Base-by-base conservation (phyloP, 2,797 vertebrate species). In the Lepus oiostolus region DNA sequence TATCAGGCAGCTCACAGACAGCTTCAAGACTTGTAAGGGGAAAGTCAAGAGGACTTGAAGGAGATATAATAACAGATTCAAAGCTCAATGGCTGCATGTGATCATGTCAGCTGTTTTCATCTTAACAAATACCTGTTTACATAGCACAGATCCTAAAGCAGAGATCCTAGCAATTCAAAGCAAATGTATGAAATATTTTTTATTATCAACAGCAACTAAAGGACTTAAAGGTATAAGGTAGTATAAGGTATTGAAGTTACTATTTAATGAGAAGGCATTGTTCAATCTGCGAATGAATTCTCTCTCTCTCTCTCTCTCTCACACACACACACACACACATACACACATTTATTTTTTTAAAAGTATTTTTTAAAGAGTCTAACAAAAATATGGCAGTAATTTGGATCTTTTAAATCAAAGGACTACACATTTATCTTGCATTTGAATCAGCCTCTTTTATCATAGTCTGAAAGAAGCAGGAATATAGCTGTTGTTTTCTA, bases 41-140 rank as follows among this genome's bases (percentile, higher is more conserved):
- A 94, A 97, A 97, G 96, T 97, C 97, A 97, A 95, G 96, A 94
- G 90, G 94, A 96, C 87, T 65, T 93, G 90, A 97, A 97, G 95
- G 97, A 90, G 95, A 97, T 80, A 75, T 94, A 97, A 97, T 97
- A 96, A 97, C 96, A 97, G 54, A 90, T 30, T 80, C 85, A 63
- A 76, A 95, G 42, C 95, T 97, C 97, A 97, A 82, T 96, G 5
- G 19, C 94, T 94, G 35, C 90, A n/a, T 74, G 58, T 96, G 91
- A 96, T 96, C 96, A 95, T 92, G 95, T 94, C 85, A 1, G 32
- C 68, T 90, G 75, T 89, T 97, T 96, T 97, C 96, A 97, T 97
- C 96, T 97, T 96, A 97, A 93, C 96, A 72, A 91, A 94, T 87
- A 65, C 60, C 90, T 92, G 42, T 89, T 97, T 97, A 84, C 85